These are phyloP conservation scores for Sebastes diaconus DNA, from an alignment of 2,797 vertebrate species.

Conservation along the genomic window DNA sequence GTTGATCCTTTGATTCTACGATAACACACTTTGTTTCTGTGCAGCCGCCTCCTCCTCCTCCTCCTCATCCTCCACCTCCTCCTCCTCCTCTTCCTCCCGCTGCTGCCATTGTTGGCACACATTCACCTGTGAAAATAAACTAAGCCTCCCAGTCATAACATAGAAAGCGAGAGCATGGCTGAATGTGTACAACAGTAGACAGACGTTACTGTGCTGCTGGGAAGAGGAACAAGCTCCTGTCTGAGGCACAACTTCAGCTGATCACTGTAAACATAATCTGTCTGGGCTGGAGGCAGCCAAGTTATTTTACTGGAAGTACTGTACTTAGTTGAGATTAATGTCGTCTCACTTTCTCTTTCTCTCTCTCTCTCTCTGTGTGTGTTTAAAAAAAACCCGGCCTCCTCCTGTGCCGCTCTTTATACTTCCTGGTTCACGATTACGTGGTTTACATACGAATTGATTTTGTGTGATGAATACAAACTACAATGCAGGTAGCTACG, in stretches of 20 bases:
- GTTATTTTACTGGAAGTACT: slow-evolving; percentile 43
- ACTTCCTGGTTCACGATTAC: too few relatives aligned
- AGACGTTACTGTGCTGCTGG: neutral
- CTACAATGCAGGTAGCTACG: too few relatives aligned
- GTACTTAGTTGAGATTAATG: slow-evolving; percentile 25
- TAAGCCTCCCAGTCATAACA: slow-evolving; percentile 24
- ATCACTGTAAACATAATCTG: slow-evolving; percentile 29
- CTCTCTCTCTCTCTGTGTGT: neutral
- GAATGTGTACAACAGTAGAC: neutral
- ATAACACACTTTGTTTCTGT: slow-evolving; percentile 3
- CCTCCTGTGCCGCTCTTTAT: too few relatives aligned
- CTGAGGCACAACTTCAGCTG: slow-evolving; percentile 27
- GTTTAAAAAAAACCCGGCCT: too few relatives aligned
- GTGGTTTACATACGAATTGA: too few relatives aligned
- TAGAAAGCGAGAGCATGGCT: neutral
- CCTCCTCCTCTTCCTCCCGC: neutral
- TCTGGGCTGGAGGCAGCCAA: slow-evolving; percentile 19
- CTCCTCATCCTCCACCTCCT: neutral
- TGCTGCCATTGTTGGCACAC: slow-evolving; percentile 4
- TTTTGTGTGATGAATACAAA: too few relatives aligned
- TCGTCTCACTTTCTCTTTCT: neutral
- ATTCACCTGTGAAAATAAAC: slow-evolving; percentile 46
- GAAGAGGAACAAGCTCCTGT: slow-evolving; percentile 3
- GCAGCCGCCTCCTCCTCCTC: neutral
- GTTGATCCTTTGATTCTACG: neutral